Evolutionary conservation across 2,888 invertebrate genomes (phyloP).

Genomic region (Xestia rhomboidea): DNA sequence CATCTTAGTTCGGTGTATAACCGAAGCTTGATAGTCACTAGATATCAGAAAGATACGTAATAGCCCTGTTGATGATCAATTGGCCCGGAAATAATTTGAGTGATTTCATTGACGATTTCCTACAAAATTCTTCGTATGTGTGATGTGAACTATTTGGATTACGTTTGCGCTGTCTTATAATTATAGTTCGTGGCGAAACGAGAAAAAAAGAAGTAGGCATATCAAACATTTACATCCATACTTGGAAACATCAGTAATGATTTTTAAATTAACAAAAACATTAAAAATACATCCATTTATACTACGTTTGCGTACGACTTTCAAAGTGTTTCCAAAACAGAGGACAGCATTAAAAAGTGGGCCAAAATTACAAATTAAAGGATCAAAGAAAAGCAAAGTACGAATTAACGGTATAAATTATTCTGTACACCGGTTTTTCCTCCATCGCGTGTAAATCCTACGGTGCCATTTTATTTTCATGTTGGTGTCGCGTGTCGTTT

Average conservation of each 20-base stretch:
- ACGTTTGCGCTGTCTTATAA: background rate
- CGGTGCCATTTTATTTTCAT: slow-evolving; percentile 30
- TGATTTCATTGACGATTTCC: background rate
- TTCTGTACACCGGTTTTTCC: slow-evolving; percentile 34
- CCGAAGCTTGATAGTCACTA: no score
- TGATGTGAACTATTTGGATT: background rate
- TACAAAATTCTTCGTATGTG: background rate
- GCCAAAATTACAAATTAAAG: slow-evolving; percentile 28
- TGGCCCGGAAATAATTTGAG: no score
- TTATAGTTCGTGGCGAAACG: background rate
- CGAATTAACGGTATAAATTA: slow-evolving; percentile 49
- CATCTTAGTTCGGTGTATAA: no score
- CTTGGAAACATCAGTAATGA: background rate
- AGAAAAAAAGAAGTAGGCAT: background rate
- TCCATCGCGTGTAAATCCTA: slow-evolving; percentile 42
- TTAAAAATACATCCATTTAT: background rate
- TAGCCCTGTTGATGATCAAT: no score
- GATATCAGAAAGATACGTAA: no score
- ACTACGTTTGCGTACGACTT: background rate
- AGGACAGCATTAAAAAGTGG: slow-evolving; percentile 5
- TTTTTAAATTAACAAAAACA: background rate
- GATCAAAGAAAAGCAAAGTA: slow-evolving; percentile 51
- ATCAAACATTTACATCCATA: background rate
- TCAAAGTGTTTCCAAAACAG: slow-evolving; percentile 23
- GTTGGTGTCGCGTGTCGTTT: slow-evolving; percentile 44